Percentiles rank a stretch among this genome's conserved stretches.
phyloP scores from a whole-genome alignment of 2,888 invertebrate genomes.

The Sicus ferrugineus region DNA sequence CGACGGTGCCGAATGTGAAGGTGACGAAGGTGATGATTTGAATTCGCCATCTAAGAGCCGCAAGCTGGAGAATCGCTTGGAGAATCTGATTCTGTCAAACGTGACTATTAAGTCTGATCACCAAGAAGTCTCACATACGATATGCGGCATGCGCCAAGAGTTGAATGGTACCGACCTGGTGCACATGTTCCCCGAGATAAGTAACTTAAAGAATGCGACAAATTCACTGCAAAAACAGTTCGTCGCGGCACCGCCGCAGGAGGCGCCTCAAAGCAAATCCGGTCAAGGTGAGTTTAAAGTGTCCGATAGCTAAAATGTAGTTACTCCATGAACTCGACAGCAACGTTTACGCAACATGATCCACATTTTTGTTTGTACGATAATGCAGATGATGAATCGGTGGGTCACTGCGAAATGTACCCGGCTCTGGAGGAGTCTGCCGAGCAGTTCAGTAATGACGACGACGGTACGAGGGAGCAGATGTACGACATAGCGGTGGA shows the following conservation, averaged over 20 bases:
- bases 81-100: conserved; percentile 59
- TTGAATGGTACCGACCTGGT: conserved; percentile 59
- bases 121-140: conserved; percentile 58
- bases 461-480: conserved; percentile 56
- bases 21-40: conserved; percentile 44
- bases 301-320: conserved; percentile 21
- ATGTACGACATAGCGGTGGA: conserved; percentile 61
- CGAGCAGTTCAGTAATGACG: conserved; percentile 57
- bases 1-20: conserved; percentile 28
- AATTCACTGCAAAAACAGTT: conserved; percentile 25
- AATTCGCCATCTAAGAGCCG: conserved; percentile 53
- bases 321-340: conserved; percentile 37
- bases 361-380: conserved; percentile 53
- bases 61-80: conserved; percentile 56
- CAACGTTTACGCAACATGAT: conserved; percentile 48
- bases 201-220: conserved; percentile 55
- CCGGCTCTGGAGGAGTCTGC: conserved; percentile 55
- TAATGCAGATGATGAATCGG: conserved; percentile 48
- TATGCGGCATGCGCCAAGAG: conserved; percentile 62
- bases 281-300: conserved; percentile 42
- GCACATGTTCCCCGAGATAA: conserved; percentile 60
- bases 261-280: conserved; percentile 33
- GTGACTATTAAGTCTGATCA: conserved; percentile 56
- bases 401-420: conserved; percentile 55
- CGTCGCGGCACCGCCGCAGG: conserved; percentile 8